phyloP scores from a whole-genome alignment of 2,113 vertebrate genomes.

The Psilopogon haemacephalus region DNA sequence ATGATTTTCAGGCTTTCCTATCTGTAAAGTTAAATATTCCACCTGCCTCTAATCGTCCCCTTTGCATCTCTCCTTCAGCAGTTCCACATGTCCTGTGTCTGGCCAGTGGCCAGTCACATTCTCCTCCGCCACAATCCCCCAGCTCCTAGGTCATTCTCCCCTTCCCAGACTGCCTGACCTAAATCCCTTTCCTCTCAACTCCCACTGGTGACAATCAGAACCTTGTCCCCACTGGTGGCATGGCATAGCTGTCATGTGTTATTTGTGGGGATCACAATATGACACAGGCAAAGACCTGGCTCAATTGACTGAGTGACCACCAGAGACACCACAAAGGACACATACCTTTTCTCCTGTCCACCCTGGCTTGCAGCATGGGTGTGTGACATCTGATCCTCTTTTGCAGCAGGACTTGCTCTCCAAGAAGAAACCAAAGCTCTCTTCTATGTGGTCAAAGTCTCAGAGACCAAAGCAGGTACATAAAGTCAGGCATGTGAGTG shows the following conservation, averaged over 20 bases:
- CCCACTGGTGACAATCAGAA: not conserved
- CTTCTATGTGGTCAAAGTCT: too few relatives aligned
- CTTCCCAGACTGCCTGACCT: conserved; percentile 25
- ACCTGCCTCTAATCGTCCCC: not conserved
- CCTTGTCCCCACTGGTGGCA: not conserved
- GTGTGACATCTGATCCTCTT: not conserved
- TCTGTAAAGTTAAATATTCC: not conserved
- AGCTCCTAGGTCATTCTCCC: not conserved
- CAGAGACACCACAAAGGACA: rapidly evolving
- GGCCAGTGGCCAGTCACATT: rapidly evolving
- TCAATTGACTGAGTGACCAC: not conserved
- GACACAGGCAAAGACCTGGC: not conserved
- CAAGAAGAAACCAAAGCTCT: not conserved
- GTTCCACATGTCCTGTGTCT: not conserved
- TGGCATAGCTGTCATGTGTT: rapidly evolving
- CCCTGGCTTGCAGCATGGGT: rapidly evolving
- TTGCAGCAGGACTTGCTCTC: not conserved
- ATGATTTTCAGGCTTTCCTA: not conserved
- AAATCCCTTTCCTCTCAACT: conserved; percentile 4
- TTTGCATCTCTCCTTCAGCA: not conserved
- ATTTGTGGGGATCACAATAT: not conserved
- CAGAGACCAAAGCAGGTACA: rapidly evolving
- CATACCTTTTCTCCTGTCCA: not conserved
- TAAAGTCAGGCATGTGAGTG: not conserved
- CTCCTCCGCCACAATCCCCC: not conserved